Evolutionary conservation across 2,113 vertebrate species (phyloP).

Genomic region (pig (Sus scrofa)): DNA sequence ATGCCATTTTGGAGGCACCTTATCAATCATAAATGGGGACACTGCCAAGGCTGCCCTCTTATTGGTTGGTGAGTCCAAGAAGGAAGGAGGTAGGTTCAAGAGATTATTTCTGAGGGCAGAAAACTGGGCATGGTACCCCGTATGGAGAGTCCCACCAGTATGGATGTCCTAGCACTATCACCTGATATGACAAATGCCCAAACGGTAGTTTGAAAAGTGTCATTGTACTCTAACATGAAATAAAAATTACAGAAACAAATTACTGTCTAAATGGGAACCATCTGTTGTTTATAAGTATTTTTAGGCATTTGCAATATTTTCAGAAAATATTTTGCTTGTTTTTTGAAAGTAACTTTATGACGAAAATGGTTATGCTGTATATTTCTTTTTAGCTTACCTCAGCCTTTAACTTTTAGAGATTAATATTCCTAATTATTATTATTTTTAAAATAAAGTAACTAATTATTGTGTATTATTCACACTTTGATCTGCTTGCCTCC

Average conservation of each 20-base stretch:
- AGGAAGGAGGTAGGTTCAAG: background rate
- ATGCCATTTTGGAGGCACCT: background rate
- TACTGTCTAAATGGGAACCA: background rate
- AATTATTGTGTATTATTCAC: background rate
- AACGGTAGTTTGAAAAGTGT: slow-evolving; percentile 9
- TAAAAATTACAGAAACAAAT: slow-evolving; percentile 43
- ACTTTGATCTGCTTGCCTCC: background rate
- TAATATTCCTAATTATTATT: slow-evolving; percentile 21
- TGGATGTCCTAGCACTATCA: background rate
- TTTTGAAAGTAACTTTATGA: slow-evolving; percentile 34
- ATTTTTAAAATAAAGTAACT: background rate
- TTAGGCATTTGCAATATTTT: slow-evolving; percentile 35
- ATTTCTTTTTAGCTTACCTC: background rate
- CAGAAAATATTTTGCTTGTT: slow-evolving; percentile 4
- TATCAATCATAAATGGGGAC: background rate
- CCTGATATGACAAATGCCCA: background rate
- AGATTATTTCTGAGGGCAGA: background rate
- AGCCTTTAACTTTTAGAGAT: slow-evolving; percentile 10
- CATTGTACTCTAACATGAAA: background rate
- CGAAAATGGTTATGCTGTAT: background rate
- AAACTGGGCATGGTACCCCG: background rate
- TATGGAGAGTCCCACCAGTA: background rate
- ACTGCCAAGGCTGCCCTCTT: background rate
- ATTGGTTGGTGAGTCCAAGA: background rate
- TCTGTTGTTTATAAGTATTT: slow-evolving; percentile 29